Conservation (phyloP, 2,888 invertebrate genomes). For the Cheilosia variabilis region DNA sequence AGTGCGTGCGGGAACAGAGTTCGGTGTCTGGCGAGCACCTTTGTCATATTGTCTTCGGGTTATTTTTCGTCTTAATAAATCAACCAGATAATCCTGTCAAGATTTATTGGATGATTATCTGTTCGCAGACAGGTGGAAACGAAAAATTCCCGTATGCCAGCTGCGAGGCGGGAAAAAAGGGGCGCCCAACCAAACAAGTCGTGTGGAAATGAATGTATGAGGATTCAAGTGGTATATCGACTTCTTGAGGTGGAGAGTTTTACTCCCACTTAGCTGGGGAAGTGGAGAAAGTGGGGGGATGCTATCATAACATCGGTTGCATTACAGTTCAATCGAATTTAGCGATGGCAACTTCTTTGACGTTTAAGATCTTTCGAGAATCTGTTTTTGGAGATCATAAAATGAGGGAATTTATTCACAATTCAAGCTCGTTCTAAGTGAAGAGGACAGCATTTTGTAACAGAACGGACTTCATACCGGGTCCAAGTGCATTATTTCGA, state of each 20-base stretch:
- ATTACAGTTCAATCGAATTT: too few species aligned
- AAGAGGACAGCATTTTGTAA: too few species aligned
- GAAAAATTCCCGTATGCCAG: conserved; percentile 55
- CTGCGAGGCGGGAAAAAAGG: background rate
- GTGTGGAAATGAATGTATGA: conserved; percentile 44
- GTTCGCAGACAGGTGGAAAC: conserved; percentile 71
- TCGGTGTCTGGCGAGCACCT: conserved; percentile 31
- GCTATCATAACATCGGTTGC: too few species aligned
- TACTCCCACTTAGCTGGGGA: background rate
- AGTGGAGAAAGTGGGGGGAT: background rate
- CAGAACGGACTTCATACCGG: too few species aligned
- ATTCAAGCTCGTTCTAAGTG: too few species aligned
- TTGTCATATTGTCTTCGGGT: conserved; percentile 69
- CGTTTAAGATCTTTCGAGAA: too few species aligned
- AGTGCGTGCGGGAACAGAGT: conserved; percentile 27
- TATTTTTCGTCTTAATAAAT: conserved; percentile 76
- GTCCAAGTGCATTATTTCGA: too few species aligned
- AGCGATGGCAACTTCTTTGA: too few species aligned
- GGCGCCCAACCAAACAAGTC: conserved; percentile 28
- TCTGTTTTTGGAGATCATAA: too few species aligned
- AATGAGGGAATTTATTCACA: too few species aligned
- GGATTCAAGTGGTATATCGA: conserved; percentile 6
- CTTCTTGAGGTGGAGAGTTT: background rate
- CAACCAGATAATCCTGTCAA: conserved; percentile 75
- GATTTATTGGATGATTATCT: conserved; percentile 76